Evolutionary conservation across 2,888 invertebrate species (phyloP).

Genomic region (Caenorhabditis sp.): DNA sequence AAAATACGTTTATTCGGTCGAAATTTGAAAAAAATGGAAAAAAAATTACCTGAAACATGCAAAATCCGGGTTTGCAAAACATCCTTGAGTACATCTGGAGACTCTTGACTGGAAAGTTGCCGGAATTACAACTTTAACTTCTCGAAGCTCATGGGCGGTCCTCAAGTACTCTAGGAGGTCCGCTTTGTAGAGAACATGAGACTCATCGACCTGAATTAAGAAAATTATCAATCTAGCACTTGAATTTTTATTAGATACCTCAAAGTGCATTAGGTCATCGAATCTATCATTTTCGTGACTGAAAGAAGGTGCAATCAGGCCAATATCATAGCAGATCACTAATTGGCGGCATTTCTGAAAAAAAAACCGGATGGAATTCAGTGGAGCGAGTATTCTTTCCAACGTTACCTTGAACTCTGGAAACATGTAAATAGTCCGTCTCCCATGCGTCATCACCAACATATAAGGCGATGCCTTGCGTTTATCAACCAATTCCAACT

Average conservation of each 20-base stretch:
- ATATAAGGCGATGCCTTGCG: slow-evolving; percentile 70
- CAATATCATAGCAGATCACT: slow-evolving; percentile 69
- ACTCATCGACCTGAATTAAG: slow-evolving; percentile 62
- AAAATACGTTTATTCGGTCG: not conserved
- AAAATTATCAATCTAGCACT: too few species aligned
- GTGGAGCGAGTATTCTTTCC: not conserved
- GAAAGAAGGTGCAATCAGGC: slow-evolving; percentile 65
- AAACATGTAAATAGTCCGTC: slow-evolving; percentile 68
- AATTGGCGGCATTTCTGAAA: slow-evolving; percentile 66
- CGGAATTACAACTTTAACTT: slow-evolving; percentile 65
- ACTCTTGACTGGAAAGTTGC: slow-evolving; percentile 61
- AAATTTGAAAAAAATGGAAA: not conserved
- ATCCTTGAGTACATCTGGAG: slow-evolving; percentile 63
- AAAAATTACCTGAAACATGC: slow-evolving; percentile 65
- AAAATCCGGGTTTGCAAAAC: slow-evolving; percentile 67
- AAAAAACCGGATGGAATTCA: not conserved
- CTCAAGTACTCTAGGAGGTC: slow-evolving; percentile 66
- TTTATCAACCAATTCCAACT: slow-evolving; percentile 59
- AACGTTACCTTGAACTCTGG: slow-evolving; percentile 74
- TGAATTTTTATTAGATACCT: slow-evolving; percentile 21
- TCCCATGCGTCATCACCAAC: slow-evolving; percentile 66
- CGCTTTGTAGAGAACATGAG: slow-evolving; percentile 69
- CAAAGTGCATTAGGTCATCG: slow-evolving; percentile 52
- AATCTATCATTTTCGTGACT: slow-evolving; percentile 69
- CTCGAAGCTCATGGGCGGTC: slow-evolving; percentile 62